phyloP scores from a whole-genome alignment of 2,113 vertebrate species.

The Chelonoidis abingdonii region DNA sequence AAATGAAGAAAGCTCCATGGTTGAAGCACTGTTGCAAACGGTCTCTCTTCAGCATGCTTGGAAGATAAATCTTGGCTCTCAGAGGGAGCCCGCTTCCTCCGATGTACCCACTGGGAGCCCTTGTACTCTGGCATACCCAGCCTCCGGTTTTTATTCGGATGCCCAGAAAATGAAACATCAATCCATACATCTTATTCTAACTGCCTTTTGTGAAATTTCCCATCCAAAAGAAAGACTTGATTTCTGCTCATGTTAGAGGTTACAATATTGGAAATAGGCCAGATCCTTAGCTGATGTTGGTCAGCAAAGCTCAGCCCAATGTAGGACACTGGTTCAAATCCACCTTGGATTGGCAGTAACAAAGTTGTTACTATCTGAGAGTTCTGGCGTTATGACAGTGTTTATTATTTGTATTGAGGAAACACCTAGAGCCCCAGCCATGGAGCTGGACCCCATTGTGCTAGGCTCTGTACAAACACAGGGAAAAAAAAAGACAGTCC shows the following conservation, averaged over 20 bases:
- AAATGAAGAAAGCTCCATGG: constrained; percentile 62
- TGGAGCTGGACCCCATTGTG: neutral
- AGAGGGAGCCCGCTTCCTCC: neutral
- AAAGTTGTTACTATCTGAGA: neutral
- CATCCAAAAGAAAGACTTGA: neutral
- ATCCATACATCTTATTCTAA: constrained; percentile 45
- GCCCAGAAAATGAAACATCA: constrained; percentile 35
- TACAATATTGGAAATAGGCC: neutral
- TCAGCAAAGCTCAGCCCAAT: neutral
- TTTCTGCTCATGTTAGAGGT: neutral
- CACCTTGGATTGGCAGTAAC: neutral
- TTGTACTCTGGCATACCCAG: neutral
- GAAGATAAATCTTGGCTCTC: constrained; percentile 43
- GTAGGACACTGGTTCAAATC: neutral
- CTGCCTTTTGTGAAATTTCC: constrained; percentile 41
- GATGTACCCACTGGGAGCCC: neutral
- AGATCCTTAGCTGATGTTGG: neutral
- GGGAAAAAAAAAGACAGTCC: neutral
- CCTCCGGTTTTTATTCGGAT: constrained; percentile 27
- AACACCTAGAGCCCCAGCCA: neutral
- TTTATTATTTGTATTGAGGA: neutral
- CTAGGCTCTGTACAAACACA: neutral
- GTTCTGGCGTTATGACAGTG: neutral
- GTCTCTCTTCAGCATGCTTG: constrained; percentile 56
- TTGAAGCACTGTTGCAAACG: constrained; percentile 52